A percentile compares a stretch with the other conserved stretches of the same genome.
Evolutionary conservation across 2,888 invertebrate genomes (phyloP).

Genomic region (Drosophila lacicola): DNA sequence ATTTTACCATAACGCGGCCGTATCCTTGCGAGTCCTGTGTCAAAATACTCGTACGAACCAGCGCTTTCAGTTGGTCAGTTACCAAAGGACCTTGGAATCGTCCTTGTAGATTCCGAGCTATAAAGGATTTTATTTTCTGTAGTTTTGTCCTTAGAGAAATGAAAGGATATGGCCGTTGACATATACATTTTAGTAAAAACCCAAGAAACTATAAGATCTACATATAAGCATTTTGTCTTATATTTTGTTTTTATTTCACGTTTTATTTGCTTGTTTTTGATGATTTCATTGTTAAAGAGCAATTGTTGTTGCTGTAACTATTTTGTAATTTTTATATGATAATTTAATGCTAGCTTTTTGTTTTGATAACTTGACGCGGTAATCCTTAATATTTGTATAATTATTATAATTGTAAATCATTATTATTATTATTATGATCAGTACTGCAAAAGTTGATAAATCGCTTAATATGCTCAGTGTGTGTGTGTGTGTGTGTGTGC

Average conservation of each 20-base stretch:
- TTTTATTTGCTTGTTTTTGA: constrained; percentile 64
- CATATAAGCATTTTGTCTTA: constrained; percentile 20
- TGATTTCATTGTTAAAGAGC: constrained; percentile 63
- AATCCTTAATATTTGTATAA: constrained; percentile 41
- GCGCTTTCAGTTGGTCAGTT: too few relatives aligned
- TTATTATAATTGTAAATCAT: constrained; percentile 42
- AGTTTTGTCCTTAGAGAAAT: too few relatives aligned
- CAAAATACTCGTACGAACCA: too few relatives aligned
- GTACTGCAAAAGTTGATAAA: constrained; percentile 57
- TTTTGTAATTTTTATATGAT: constrained; percentile 70
- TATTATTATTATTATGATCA: constrained; percentile 41
- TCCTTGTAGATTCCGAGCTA: too few relatives aligned
- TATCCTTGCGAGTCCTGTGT: too few relatives aligned
- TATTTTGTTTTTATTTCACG: constrained; percentile 38
- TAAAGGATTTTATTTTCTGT: too few relatives aligned
- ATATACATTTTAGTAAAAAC: too few relatives aligned
- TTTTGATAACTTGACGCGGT: constrained; percentile 56
- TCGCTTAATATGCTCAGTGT: constrained; percentile 37
- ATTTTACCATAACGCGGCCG: too few relatives aligned
- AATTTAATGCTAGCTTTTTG: constrained; percentile 67
- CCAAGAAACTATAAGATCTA: neutral
- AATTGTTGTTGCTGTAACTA: constrained; percentile 64
- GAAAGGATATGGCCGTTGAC: too few relatives aligned
- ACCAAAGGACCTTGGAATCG: too few relatives aligned
- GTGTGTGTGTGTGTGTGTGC: constrained; percentile 15